Base-by-base conservation (phyloP, 1,140 invertebrate genomes). In the Drosophila sulfurigaster region DNA sequence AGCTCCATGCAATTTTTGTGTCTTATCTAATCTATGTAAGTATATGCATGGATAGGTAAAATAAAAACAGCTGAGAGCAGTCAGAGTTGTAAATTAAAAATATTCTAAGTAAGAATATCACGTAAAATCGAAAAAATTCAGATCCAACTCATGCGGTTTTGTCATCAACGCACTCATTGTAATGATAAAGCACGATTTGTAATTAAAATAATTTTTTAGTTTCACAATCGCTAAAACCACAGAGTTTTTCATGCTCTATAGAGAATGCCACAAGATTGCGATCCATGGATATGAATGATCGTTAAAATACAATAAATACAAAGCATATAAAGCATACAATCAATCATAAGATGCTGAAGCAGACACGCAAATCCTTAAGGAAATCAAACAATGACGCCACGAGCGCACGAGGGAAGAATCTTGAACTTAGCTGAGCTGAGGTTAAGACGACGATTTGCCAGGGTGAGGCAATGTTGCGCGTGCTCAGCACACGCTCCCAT, bases 221-320 rank as follows among this genome's bases (percentile, higher is more conserved):
- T 57, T 38, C 46, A 66, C 65, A 59, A 62, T 10, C 13, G 45
- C 51, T 62, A 56, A 69, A 67, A 78, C 77, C 72, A 58, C 49
- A 75, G 60, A 59, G 58, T 79, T 58, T 64, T 60, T 63, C 70
- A 80, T 68, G 80, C 63, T 65, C 51, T 43, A 66, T 69, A 48
- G 63, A 75, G 41, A 88, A 56, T 80, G 77, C 79, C 83, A 87
- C 80, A 87, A 87, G 83, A 87, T 87, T 87, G 64, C 88, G 80
- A 87, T 82, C 83, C 79, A 58, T 66, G 60, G 60, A 69, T 56
- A 72, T 67, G 73, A 69, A 66, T 58, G 73, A 80, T 71, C 65
- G 52, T 78, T 60, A 49, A 54, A 88, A 80, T 68, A 88, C 59
- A 88, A 80, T 74, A 60, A 49, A 57, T 65, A 78, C 66, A 81